These are phyloP conservation scores for Gambusia yucatana DNA, from an alignment of 2,797 vertebrate genomes.

Conservation along the genomic window DNA sequence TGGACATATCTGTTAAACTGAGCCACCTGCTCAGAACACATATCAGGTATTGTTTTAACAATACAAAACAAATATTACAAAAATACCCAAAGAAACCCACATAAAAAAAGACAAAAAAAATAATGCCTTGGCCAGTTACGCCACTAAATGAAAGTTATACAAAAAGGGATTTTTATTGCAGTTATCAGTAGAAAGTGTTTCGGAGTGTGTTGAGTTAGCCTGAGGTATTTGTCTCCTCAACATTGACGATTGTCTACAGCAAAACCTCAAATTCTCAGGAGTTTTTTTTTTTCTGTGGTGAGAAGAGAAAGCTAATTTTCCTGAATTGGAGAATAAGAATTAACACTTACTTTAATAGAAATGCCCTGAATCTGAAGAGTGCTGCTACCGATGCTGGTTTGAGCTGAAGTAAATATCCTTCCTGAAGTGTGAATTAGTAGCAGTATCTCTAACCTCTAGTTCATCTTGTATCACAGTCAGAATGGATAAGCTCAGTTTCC, in stretches of 20 bases:
- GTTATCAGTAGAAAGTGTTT: conserved; percentile 21
- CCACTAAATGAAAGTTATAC: conserved; percentile 24
- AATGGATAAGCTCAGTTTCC: conserved; percentile 15
- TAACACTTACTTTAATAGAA: not conserved
- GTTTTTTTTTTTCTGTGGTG: not conserved
- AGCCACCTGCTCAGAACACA: conserved; percentile 23
- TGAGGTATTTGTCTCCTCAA: conserved; percentile 53
- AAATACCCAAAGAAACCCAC: conserved; percentile 13
- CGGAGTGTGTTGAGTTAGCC: conserved; percentile 37
- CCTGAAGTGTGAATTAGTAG: conserved; percentile 9
- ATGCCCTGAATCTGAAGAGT: conserved; percentile 50
- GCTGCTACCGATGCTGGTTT: conserved; percentile 39
- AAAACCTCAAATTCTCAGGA: conserved; percentile 28
- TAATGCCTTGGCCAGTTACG: conserved; percentile 16
- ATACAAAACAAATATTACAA: conserved; percentile 33
- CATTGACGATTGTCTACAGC: conserved; percentile 72
- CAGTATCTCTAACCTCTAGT: conserved; percentile 15
- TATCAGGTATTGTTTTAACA: conserved; percentile 22
- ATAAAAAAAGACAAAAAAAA: conserved; percentile 15
- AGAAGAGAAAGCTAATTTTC: conserved; percentile 22
- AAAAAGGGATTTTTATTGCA: conserved; percentile 35
- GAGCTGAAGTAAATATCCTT: conserved; percentile 21
- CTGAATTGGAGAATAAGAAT: not conserved
- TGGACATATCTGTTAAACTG: conserved; percentile 10
- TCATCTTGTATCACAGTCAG: conserved; percentile 18